A percentile compares a stretch with the other conserved stretches of the same genome.
Evolutionary conservation across 2,797 vertebrate species (phyloP).

Genomic region (Amniataba percoides): DNA sequence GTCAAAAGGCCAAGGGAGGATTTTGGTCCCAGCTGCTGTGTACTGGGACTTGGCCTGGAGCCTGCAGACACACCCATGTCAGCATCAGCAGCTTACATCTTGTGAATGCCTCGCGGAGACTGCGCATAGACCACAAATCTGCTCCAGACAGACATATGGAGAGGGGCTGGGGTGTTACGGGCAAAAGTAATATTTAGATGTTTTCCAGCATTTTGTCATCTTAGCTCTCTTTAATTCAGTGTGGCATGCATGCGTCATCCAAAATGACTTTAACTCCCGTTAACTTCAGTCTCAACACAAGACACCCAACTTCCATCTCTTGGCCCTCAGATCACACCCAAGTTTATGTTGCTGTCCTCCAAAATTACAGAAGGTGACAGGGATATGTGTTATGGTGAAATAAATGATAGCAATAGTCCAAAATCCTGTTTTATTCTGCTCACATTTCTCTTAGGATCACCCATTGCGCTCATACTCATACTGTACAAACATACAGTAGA

Average conservation of each 20-base stretch:
- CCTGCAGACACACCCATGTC: slow-evolving; percentile 76
- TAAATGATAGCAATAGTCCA: not conserved
- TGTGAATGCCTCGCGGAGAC: slow-evolving; percentile 57
- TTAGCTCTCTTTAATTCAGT: not conserved
- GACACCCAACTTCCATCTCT: not conserved
- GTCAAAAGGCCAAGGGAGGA: slow-evolving; percentile 77
- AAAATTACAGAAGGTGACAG: not conserved
- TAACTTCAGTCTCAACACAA: not conserved
- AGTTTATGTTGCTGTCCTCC: not conserved
- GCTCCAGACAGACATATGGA: slow-evolving; percentile 32
- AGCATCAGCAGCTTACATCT: slow-evolving; percentile 70
- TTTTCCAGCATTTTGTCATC: not conserved
- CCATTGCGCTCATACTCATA: not conserved
- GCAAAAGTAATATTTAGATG: not conserved
- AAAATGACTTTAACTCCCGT: not conserved
- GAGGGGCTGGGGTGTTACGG: not conserved
- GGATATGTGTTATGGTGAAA: not conserved
- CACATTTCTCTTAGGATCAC: not conserved
- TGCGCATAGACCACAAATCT: slow-evolving; percentile 50
- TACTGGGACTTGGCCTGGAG: slow-evolving; percentile 70
- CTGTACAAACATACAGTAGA: slow-evolving; percentile 1
- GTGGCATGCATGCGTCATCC: not conserved
- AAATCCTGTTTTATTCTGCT: not conserved
- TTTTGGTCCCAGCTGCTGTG: slow-evolving; percentile 81
- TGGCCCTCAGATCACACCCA: not conserved